Conservation (phyloP, 2,113 vertebrate genomes). For the Orycteropus afer region DNA sequence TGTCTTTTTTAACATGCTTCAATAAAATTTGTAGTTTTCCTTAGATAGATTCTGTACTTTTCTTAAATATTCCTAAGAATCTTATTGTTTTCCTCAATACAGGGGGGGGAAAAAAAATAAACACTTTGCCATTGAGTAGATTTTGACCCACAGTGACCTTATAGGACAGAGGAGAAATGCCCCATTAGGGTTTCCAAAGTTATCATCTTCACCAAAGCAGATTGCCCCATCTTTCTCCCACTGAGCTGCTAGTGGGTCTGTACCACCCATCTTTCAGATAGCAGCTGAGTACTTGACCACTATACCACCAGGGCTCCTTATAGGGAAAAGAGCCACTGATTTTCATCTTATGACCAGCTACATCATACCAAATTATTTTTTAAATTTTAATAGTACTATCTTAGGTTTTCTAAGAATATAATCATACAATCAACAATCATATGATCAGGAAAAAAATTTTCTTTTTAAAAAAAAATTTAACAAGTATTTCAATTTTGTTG, state of each 20-base stretch:
- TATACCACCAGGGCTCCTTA: no score
- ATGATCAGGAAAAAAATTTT: not conserved
- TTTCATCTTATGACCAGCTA: not conserved
- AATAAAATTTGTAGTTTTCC: constrained; percentile 22
- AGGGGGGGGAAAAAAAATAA: not conserved
- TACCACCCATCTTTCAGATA: not conserved
- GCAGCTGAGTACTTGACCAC: not conserved
- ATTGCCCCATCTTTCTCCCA: no score
- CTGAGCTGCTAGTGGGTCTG: no score
- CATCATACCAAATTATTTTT: constrained; percentile 1
- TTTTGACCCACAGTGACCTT: not conserved
- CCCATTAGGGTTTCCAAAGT: no score
- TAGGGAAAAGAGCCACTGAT: not conserved
- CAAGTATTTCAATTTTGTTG: constrained; percentile 15
- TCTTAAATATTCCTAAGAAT: constrained; percentile 17
- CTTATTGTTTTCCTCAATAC: not conserved
- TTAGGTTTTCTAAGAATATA: constrained; percentile 25
- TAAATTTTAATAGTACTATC: not conserved
- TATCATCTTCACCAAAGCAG: no score
- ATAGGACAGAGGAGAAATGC: no score
- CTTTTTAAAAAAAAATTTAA: not conserved
- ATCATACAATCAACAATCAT: not conserved
- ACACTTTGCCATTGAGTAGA: not conserved
- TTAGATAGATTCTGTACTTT: not conserved
- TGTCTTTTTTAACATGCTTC: not conserved